These are phyloP conservation scores for Escarpia spicata DNA, from an alignment of 2,888 invertebrate species.

Conservation along the genomic window DNA sequence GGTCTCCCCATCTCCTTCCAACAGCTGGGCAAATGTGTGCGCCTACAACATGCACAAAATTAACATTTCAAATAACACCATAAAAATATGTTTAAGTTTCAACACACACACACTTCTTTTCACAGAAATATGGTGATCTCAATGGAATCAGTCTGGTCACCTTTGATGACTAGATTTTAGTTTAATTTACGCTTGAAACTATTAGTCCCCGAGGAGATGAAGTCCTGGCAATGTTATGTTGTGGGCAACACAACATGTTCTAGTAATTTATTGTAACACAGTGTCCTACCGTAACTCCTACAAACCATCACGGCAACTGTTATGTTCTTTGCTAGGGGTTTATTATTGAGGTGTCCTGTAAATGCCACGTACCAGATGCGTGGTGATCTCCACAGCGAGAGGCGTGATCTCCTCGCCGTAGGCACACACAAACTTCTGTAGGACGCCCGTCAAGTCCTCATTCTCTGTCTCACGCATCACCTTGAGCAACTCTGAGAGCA, in stretches of 20 bases:
- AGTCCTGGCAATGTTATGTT: too few species aligned
- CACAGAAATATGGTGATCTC: too few species aligned
- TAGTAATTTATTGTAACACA: too few species aligned
- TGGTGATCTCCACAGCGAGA: slow-evolving; percentile 93
- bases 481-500: slow-evolving; percentile 22
- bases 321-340: neutral
- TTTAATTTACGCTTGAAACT: too few species aligned
- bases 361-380: slow-evolving; percentile 75
- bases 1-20: slow-evolving; percentile 69
- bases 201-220: too few species aligned
- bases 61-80: neutral
- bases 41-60: slow-evolving; percentile 48
- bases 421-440: slow-evolving; percentile 87
- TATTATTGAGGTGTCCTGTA: neutral
- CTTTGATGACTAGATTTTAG: too few species aligned
- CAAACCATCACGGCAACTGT: too few species aligned
- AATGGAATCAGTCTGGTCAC: too few species aligned
- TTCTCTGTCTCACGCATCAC: slow-evolving; percentile 96
- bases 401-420: slow-evolving; percentile 89
- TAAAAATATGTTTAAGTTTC: neutral
- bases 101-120: too few species aligned
- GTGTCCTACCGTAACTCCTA: too few species aligned
- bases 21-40: slow-evolving; percentile 63
- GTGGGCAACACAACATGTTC: too few species aligned
- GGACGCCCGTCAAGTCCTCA: slow-evolving; percentile 94